Evolutionary conservation across 2,113 vertebrate genomes (phyloP).

Genomic region (Siniperca chuatsi): DNA sequence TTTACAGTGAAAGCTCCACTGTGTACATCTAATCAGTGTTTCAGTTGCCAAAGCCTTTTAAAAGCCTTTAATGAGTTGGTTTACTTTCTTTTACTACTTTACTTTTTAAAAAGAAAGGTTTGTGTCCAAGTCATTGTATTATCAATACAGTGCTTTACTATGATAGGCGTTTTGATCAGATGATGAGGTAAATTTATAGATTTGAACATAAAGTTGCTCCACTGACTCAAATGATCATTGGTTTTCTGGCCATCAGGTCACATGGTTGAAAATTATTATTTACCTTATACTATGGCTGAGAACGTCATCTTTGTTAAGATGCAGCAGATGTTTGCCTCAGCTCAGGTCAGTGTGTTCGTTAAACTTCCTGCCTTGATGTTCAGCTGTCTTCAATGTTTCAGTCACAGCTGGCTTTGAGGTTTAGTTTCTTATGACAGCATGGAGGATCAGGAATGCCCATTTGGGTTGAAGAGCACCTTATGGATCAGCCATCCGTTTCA

Average conservation of each 20-base stretch:
- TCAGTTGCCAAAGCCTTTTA: not conserved
- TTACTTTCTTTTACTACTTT: not conserved
- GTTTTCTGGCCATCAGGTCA: not conserved
- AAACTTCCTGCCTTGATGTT: constrained; percentile 23
- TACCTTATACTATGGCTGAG: not conserved
- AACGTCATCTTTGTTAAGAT: not conserved
- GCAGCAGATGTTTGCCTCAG: constrained; percentile 30
- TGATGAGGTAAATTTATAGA: not conserved
- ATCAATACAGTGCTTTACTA: not conserved
- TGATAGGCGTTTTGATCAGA: not conserved
- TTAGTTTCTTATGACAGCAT: constrained; percentile 28
- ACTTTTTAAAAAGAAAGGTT: not conserved
- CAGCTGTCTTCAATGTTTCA: constrained; percentile 30
- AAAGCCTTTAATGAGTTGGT: not conserved
- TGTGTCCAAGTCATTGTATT: not conserved
- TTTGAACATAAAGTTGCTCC: not conserved
- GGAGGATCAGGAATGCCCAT: constrained; percentile 67
- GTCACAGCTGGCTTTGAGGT: constrained; percentile 15
- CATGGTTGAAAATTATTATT: not conserved
- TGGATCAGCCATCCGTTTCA: not conserved
- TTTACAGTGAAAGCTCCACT: not conserved
- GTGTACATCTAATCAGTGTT: not conserved
- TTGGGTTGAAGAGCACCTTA: constrained; percentile 24
- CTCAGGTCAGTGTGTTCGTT: constrained; percentile 3
- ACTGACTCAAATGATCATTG: not conserved